Conservation (phyloP, 1,140 invertebrate species). For the Aphaenogaster rudis region DNA sequence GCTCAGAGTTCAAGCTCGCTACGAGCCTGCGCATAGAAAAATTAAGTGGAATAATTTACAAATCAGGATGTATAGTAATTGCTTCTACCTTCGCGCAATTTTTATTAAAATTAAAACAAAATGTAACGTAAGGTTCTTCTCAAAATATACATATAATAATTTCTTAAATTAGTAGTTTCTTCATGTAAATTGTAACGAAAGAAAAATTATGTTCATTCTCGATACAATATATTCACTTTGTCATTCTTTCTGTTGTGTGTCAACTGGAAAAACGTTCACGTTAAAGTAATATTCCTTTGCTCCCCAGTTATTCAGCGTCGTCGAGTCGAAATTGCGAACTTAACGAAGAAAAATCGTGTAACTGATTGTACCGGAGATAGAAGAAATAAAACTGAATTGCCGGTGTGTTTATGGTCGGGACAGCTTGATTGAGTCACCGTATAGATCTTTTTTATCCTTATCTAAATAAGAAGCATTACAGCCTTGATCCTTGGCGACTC, state of each 20-base stretch:
- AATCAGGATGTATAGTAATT: background rate
- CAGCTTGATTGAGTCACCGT: conserved; percentile 2
- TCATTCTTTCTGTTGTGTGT: background rate
- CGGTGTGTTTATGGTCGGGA: background rate
- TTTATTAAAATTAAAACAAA: conserved; percentile 1
- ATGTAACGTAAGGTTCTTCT: background rate
- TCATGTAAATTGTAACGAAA: background rate
- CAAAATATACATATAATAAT: conserved; percentile 1
- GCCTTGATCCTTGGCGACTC: conserved; percentile 40
- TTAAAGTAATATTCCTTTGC: conserved; percentile 16
- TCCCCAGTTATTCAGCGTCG: conserved; percentile 17
- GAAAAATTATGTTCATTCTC: background rate
- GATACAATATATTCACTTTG: background rate
- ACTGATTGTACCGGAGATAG: conserved; percentile 18
- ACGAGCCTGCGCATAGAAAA: background rate
- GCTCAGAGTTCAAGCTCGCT: too few relatives aligned
- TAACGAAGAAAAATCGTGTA: background rate
- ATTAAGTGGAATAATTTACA: conserved; percentile 6
- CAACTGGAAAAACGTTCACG: background rate
- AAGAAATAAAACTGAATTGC: conserved; percentile 44
- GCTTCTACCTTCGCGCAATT: background rate
- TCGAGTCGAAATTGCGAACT: conserved; percentile 9
- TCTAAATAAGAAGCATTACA: background rate
- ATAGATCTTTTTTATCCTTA: conserved; percentile 4
- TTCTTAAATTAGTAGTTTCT: background rate